A percentile compares a stretch with the other conserved stretches of the same genome.
phyloP scores from a whole-genome alignment of 2,888 invertebrate species.

The Petrolisthes manimaculis region DNA sequence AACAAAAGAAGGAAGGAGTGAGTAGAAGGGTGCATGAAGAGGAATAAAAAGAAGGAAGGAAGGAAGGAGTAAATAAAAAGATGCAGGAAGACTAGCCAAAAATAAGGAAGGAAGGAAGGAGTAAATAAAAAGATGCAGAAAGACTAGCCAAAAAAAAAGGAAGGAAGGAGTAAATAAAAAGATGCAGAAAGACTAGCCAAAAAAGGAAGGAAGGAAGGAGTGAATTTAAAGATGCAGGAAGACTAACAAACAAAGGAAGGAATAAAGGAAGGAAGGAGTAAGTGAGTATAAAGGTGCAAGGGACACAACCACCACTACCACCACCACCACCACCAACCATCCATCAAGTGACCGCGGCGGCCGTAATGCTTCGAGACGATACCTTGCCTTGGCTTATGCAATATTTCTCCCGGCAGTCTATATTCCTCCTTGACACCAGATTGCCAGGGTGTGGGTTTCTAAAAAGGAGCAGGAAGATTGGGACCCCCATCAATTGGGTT shows the following conservation, averaged over 20 bases:
- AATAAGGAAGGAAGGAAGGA: no score
- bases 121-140: no score
- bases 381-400: constrained; percentile 22
- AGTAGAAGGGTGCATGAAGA: not conserved
- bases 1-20: not conserved
- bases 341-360: constrained; percentile 25
- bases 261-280: not conserved
- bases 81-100: not conserved
- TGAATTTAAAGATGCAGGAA: not conserved
- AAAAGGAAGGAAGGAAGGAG: not conserved
- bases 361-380: constrained; percentile 28
- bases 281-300: not conserved
- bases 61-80: not conserved
- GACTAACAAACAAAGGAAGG: not conserved
- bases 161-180: not conserved
- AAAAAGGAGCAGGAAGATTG: no score
- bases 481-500: not conserved
- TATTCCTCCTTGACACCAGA: constrained; percentile 44
- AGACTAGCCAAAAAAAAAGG: no score
- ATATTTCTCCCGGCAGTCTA: constrained; percentile 33
- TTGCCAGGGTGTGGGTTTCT: constrained; percentile 9
- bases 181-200: not conserved
- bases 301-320: no score
- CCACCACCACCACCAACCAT: not conserved
- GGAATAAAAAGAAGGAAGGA: not conserved